These are phyloP conservation scores for Semicossyphus pulcher DNA, from an alignment of 2,113 vertebrate species.

Conservation along the genomic window DNA sequence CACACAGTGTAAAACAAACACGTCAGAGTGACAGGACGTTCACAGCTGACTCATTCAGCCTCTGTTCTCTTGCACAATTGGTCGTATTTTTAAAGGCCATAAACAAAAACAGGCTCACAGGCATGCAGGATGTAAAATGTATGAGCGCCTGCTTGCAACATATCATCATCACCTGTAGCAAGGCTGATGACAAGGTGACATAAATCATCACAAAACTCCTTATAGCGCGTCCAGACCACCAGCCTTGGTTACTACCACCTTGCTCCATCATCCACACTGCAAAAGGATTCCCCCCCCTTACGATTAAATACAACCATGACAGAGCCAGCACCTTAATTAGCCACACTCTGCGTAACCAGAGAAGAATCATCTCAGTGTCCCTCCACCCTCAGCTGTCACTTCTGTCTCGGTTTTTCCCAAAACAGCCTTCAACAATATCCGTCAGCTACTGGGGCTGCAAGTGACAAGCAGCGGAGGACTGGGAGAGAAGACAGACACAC, in stretches of 20 bases:
- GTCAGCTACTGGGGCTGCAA: constrained; percentile 21
- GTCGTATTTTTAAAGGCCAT: background rate
- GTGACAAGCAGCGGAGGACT: constrained; percentile 24
- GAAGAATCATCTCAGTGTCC: constrained; percentile 7
- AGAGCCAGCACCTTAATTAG: constrained; percentile 21
- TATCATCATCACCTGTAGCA: background rate
- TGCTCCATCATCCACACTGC: background rate
- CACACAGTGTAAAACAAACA: constrained; percentile 1
- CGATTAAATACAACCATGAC: constrained; percentile 10
- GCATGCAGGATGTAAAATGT: background rate
- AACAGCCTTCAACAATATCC: constrained; percentile 44
- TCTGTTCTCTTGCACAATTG: constrained; percentile 7
- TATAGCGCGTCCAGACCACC: no score
- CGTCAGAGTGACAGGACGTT: constrained; percentile 32
- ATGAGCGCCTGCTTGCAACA: no score
- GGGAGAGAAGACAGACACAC: constrained; percentile 24
- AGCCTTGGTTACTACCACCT: no score
- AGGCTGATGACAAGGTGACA: background rate
- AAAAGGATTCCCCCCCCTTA: constrained; percentile 29
- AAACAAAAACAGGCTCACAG: background rate
- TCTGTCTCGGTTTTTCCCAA: constrained; percentile 38
- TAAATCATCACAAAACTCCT: no score
- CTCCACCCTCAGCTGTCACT: constrained; percentile 36
- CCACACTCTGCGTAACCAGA: constrained; percentile 32
- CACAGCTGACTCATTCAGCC: constrained; percentile 12